Evolutionary conservation across 1,140 invertebrate species (phyloP), one percentile per base, ranked within the genome.

Genomic region (Drosophila lowei): DNA sequence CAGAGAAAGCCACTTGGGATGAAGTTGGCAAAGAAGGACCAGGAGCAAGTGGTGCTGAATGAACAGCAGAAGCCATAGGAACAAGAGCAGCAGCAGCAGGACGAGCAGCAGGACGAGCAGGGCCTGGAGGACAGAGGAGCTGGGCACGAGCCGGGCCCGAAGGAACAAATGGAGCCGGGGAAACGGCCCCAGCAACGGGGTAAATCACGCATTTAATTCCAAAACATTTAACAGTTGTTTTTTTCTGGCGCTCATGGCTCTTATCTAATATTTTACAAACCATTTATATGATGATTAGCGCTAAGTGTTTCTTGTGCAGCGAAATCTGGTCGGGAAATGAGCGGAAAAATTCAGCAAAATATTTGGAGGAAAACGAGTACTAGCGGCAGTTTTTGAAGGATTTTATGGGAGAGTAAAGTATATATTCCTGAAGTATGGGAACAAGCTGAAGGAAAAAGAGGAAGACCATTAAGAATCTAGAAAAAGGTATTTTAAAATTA

Each of bases 221-320:
- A 72, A 88, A 83, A 88, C 83, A 88, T 88, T 88, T 83, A 88
- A 88, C 83, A 88, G 83, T 88, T 88, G 79, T 72, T 73, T 68
- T 68, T 56, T 68, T 38, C 5, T 38, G 2, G 0, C 34, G 11
- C 11, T 56, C 15, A 21, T 79, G 71, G 74, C 78, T 75, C 75
- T 88, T 88, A 88, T 88, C 83, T 88, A 88, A 88, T 88, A 89
- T 83, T 88, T 88, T 88, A 88, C 83, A 88, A 88, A 88, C 83
- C 83, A 88, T 88, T 88, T 88, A 83, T 88, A 83, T 88, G 83
- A 88, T 88, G 83, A 88, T 88, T 88, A 88, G 83, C 80, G 61
- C 49, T 65, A 73, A 85, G 80, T 70, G 80, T 53, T 74, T 75
- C 64, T 68, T 34, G 50, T 18, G 34, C 18, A 41, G 18, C 34